Percentiles rank a stretch among this genome's conserved stretches.
Evolutionary conservation across 2,888 invertebrate species (phyloP).

Genomic region (Brachyptera putata): DNA sequence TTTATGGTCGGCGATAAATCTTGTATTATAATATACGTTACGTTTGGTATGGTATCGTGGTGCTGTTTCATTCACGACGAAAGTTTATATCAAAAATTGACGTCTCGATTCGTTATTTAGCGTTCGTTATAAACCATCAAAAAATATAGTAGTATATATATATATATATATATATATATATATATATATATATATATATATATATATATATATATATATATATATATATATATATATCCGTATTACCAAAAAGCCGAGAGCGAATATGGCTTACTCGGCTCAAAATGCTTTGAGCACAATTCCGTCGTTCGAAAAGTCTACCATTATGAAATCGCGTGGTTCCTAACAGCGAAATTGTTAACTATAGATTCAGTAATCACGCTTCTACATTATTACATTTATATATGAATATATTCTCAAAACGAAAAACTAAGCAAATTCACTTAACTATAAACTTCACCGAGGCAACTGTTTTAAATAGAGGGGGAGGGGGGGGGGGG

Average conservation of each 20-base stretch:
- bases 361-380: constrained; percentile 14
- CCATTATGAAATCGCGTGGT: not conserved
- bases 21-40: too few relatives aligned
- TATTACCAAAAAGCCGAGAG: not conserved
- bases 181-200: too few relatives aligned
- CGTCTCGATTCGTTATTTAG: constrained; percentile 12
- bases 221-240: too few relatives aligned
- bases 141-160: too few relatives aligned
- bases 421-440: constrained; percentile 16
- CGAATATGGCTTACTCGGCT: constrained; percentile 12
- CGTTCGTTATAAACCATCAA: too few relatives aligned
- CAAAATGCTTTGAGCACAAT: too few relatives aligned
- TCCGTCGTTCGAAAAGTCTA: constrained; percentile 1
- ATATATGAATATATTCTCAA: too few relatives aligned
- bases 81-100: constrained; percentile 15
- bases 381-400: constrained; percentile 8
- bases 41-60: not conserved
- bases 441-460: constrained; percentile 19
- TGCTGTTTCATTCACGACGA: not conserved
- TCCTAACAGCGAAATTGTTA: constrained; percentile 1
- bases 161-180: too few relatives aligned
- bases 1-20: constrained; percentile 15
- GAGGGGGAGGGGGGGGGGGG: too few relatives aligned
- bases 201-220: too few relatives aligned
- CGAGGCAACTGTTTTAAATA: not conserved